Conservation (phyloP, 2,113 vertebrate genomes). For the Galemys pyrenaicus region DNA sequence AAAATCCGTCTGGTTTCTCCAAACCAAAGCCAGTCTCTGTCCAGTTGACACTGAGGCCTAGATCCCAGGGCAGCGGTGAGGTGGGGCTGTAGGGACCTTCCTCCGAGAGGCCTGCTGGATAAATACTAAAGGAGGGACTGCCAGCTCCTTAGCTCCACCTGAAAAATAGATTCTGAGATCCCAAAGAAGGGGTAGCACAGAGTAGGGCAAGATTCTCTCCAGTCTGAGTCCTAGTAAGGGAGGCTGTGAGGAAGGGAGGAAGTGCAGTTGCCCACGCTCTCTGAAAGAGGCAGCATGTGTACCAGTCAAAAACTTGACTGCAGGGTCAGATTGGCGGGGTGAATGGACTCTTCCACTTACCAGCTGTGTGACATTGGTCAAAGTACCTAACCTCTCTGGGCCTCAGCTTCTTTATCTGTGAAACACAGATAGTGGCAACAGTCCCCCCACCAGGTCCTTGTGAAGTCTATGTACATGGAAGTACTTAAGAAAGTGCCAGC, state of each 20-base stretch:
- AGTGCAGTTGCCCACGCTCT: not conserved
- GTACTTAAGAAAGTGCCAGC: not conserved
- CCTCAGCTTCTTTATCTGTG: not conserved
- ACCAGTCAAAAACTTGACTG: not conserved
- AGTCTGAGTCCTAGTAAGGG: not conserved
- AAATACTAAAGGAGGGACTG: not conserved
- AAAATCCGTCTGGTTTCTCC: not conserved
- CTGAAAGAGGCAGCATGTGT: not conserved
- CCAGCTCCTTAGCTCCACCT: not conserved
- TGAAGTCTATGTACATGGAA: not conserved
- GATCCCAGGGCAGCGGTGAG: not conserved
- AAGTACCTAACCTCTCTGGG: not conserved
- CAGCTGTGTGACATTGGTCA: not conserved
- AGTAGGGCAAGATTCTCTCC: not conserved
- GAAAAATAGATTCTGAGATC: not conserved
- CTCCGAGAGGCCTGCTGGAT: not conserved
- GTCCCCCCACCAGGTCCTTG: not conserved
- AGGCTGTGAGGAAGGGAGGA: not conserved
- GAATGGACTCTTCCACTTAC: not conserved
- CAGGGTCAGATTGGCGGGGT: not conserved
- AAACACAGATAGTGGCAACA: not conserved
- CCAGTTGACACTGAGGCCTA: not conserved
- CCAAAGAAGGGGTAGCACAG: not conserved
- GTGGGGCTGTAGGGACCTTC: not conserved
- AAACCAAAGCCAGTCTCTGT: not conserved